Evolutionary conservation across 2,888 invertebrate genomes (phyloP), one percentile per base, ranked within the genome.

Genomic region (Ferrisia virgata): DNA sequence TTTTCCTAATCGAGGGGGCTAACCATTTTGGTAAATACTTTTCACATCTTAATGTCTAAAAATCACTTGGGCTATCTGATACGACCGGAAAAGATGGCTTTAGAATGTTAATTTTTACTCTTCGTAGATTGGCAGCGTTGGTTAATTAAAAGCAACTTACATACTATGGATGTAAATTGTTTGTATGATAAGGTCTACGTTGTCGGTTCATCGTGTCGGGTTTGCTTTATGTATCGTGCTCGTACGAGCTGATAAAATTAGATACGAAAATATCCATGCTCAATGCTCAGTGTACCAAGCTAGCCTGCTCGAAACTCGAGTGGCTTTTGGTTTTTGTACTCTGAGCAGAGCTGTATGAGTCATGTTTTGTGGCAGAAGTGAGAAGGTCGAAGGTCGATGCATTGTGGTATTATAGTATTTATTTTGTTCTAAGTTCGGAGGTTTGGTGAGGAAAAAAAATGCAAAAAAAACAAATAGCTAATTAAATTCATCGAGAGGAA

Each of bases 21-120:
- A 64, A n/a, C n/a, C n/a, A n/a, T n/a, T 64, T 64, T 64, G 25
- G 28, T 64, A 64, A 72, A 72, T 33, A 33, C 72, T 72, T 72
- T 6, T 31, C 28, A 69, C 13, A 31, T 31, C 15, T 31, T 4
- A 31, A 11, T 8, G 72, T 11, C 31, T 18, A 22, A 72, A 28
- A 25, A 28, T n/a, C n/a, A n/a, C n/a, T n/a, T n/a, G n/a, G n/a
- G n/a, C 25, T 43, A 43, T 36, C 18, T n/a, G 3, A 43, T 43
- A n/a, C 18, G 4, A 72, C 31, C 72, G 72, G 72, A 72, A 72
- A 72, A 36, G 33, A 33, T 72, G 33, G 72, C 18, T 36, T n/a
- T 13, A 18, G 72, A 72, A 72, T 72, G 33, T 72, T 72, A 72
- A 72, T 72, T 72, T 72, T 33, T 33, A 25, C 11, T 18, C 3